phyloP scores from a whole-genome alignment of 2,113 vertebrate species.

The Pionites leucogaster region DNA sequence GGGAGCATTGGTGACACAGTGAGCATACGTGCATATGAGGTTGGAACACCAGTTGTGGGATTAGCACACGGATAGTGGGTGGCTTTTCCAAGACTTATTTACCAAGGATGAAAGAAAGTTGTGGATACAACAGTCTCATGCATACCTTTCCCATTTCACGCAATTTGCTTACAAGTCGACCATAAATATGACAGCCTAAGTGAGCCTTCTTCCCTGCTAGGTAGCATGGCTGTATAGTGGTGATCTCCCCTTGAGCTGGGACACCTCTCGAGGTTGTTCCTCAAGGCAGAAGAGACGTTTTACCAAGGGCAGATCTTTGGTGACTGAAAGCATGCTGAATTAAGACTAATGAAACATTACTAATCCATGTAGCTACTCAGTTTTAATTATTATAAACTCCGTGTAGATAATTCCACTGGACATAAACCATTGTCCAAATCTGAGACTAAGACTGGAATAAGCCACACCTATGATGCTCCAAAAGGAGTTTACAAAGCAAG shows the following conservation, averaged over 20 bases:
- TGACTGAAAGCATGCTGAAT: neutral
- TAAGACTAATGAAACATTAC: neutral
- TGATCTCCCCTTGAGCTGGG: neutral
- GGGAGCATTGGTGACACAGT: neutral
- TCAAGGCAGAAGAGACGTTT: neutral
- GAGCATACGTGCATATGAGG: neutral
- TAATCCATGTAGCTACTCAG: neutral
- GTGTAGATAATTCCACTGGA: neutral
- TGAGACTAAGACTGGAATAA: neutral
- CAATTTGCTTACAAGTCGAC: neutral
- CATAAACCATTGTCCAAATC: neutral
- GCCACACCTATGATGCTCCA: neutral
- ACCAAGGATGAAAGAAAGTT: neutral
- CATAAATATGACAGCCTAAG: neutral
- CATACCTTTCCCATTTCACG: neutral
- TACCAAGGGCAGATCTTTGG: neutral
- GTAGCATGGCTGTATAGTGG: neutral
- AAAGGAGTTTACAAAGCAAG: neutral
- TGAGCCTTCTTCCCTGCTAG: neutral
- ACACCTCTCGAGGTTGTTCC: neutral
- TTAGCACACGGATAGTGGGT: fast-evolving
- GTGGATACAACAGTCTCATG: neutral
- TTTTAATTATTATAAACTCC: neutral
- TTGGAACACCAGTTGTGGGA: neutral
- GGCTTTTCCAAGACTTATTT: neutral